Conservation (phyloP, 2,888 invertebrate species). For the Magallana nippona region DNA sequence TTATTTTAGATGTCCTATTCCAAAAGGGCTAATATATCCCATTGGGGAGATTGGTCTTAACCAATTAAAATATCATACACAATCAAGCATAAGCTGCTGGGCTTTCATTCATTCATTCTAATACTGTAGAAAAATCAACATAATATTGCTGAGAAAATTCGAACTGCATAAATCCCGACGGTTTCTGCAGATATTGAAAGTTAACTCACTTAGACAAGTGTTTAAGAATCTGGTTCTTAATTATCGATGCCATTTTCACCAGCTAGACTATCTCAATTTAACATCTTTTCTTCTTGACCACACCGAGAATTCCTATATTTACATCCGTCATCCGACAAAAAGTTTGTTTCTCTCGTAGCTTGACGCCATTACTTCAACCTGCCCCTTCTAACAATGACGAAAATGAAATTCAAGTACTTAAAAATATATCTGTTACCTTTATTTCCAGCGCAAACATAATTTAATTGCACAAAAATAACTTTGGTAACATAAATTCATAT, state of each 20-base stretch:
- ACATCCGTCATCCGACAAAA: background rate
- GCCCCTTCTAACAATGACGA: background rate
- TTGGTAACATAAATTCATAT: too few relatives aligned
- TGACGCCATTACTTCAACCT: background rate
- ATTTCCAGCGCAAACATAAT: background rate
- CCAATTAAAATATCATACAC: too few relatives aligned
- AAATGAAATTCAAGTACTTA: background rate
- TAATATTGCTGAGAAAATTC: slow-evolving; percentile 4
- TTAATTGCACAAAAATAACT: background rate
- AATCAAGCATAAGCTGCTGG: too few relatives aligned
- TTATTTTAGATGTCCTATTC: too few relatives aligned
- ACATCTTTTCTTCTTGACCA: background rate
- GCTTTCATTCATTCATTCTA: too few relatives aligned
- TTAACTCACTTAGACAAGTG: slow-evolving; percentile 72
- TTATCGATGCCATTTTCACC: slow-evolving; percentile 66
- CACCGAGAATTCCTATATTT: background rate
- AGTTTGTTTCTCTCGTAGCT: slow-evolving; percentile 15
- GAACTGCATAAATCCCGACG: background rate
- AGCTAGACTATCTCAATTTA: background rate
- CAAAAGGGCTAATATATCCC: too few relatives aligned
- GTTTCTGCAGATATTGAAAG: background rate
- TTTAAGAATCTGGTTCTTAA: slow-evolving; percentile 74
- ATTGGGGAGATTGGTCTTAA: too few relatives aligned
- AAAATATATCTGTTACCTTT: background rate
- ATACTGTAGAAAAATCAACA: background rate